Base-by-base conservation (phyloP, 1,140 invertebrate species). In the Medauroidea extradentata region DNA sequence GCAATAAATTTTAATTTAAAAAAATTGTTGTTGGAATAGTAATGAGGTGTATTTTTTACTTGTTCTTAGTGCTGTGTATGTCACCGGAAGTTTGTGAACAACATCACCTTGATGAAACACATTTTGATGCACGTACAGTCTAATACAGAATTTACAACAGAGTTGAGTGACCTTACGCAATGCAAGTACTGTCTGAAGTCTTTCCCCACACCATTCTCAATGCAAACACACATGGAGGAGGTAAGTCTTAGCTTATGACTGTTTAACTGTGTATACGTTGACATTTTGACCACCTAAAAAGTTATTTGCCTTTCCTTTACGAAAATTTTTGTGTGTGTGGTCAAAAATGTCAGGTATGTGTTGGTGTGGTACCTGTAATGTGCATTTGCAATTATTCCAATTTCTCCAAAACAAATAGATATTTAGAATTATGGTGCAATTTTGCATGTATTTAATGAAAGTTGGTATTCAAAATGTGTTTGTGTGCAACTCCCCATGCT, bases 51-150 rank as follows among this genome's bases (percentile, higher is more conserved):
- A 25, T 39, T 44, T 43, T 43, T 21, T 51, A 14, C 39, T 38
- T 59, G 54, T 43, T 69, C 76, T 9, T 71, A 83, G 74, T 84
- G 81, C 60, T 76, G 79, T 18, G 73, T 85, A 64, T 81, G 87
- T 74, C 65, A 74, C 69, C 62, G 79, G 61, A 70, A 74, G 21
- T 81, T 83, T 67, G 68, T 75, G 59, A 79, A 83, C 52, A 82
- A 86, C 77, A 79, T 81, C 1, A 77, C 82, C 44, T 76, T 91
- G 1, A 84, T 87, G 79, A 77, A 79, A 8, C 89, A 92, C 70
- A 71, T 90, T 58, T 83, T 85, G 8, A 25, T 53, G 29, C 55
- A 46, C 25, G 38, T 25, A 16, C 52, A 34, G 53, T 63, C 46
- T 62, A 66, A 48, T 21, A 63, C 39, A 16, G 46, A 57, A 23